phyloP scores from a whole-genome alignment of 2,888 invertebrate species.

The Drosophila borborema region DNA sequence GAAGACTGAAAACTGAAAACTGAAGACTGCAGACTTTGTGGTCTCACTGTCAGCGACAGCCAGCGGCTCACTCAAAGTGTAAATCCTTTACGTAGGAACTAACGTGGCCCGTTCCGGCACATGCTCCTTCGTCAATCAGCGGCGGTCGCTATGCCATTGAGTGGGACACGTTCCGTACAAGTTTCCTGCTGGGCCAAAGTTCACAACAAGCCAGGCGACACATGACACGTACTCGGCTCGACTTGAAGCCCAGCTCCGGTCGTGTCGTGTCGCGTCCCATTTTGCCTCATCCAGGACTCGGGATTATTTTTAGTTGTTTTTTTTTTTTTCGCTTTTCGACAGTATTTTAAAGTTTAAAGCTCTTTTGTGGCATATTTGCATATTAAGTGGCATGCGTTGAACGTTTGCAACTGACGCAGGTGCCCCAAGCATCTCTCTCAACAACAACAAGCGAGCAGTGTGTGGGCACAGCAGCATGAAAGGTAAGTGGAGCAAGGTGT shows the following conservation, averaged over 20 bases:
- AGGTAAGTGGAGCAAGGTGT: conserved; percentile 13
- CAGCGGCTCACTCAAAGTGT: conserved; percentile 41
- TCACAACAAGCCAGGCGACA: conserved; percentile 76
- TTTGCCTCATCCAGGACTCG: conserved; percentile 13
- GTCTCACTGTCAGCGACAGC: conserved; percentile 55
- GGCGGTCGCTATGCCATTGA: conserved; percentile 59
- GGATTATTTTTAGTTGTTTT: conserved; percentile 73
- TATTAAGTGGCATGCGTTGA: conserved; percentile 77
- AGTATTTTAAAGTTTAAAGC: conserved; percentile 78
- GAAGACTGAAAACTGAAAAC: conserved; percentile 42
- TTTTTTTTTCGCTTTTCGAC: conserved; percentile 32
- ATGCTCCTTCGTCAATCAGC: conserved; percentile 70
- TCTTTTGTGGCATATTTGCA: conserved; percentile 80
- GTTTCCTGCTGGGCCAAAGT: conserved; percentile 70
- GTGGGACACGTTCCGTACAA: conserved; percentile 72
- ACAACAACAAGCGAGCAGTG: neutral
- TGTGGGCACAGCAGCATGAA: conserved; percentile 4
- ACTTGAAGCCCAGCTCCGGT: conserved; percentile 34
- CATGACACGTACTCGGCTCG: conserved; percentile 74
- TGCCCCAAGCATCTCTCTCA: conserved; percentile 20
- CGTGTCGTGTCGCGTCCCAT: conserved; percentile 2
- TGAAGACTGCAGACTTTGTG: conserved; percentile 57
- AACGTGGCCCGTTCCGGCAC: conserved; percentile 37
- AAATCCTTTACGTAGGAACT: conserved; percentile 69
- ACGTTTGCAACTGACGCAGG: conserved; percentile 41